Conservation (phyloP, 2,113 vertebrate species). For the Platysteira castanea region DNA sequence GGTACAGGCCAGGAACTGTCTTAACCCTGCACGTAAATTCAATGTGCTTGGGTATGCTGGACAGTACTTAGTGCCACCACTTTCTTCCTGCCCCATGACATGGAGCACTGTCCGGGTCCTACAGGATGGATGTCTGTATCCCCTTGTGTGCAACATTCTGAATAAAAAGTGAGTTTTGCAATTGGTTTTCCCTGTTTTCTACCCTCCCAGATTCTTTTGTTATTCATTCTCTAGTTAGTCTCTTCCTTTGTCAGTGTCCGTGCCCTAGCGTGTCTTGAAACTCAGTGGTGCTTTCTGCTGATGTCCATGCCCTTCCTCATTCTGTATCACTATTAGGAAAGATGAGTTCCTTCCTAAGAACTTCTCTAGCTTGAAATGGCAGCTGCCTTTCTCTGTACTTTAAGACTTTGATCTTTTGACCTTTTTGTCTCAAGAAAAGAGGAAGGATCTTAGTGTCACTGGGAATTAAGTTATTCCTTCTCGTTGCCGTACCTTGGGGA, state of each 20-base stretch:
- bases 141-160: not conserved
- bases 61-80: not conserved
- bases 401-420: not conserved
- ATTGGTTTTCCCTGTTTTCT: not conserved
- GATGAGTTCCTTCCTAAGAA: not conserved
- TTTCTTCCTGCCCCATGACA: not conserved
- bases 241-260: not conserved
- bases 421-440: not conserved
- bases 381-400: not conserved
- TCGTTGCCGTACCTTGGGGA: not conserved
- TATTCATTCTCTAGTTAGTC: not conserved
- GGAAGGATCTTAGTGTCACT: not conserved
- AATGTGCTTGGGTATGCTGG: accelerated
- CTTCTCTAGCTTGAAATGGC: not conserved
- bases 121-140: not conserved
- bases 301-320: not conserved
- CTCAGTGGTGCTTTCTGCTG: not conserved
- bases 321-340: not conserved
- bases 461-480: not conserved
- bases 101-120: not conserved
- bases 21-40: not conserved
- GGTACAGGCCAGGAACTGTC: not conserved
- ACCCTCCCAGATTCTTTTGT: not conserved
- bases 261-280: not conserved
- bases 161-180: not conserved